Evolutionary conservation across 2,888 invertebrate genomes (phyloP).

Genomic region (Pachydiplax longipennis): DNA sequence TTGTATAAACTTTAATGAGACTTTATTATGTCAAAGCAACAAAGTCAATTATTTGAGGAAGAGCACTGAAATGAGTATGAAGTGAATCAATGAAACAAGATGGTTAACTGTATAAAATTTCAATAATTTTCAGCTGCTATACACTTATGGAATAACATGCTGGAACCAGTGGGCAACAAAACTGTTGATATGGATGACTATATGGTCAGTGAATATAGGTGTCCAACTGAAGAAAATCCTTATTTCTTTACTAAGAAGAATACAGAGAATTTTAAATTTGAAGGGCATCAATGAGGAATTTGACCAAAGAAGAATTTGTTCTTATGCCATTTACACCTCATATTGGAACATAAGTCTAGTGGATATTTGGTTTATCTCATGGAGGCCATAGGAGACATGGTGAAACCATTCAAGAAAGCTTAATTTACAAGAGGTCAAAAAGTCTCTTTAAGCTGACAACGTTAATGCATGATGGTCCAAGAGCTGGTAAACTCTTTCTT

Average conservation of each 20-base stretch:
- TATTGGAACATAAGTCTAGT: no score
- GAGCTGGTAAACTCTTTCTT: no score
- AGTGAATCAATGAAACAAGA: not conserved
- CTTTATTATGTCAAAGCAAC: no score
- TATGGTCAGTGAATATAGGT: conserved; percentile 58
- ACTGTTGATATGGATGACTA: conserved; percentile 54
- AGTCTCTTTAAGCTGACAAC: no score
- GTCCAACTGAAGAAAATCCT: conserved; percentile 62
- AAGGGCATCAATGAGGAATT: not conserved
- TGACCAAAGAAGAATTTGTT: no score
- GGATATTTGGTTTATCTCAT: no score
- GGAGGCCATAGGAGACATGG: no score
- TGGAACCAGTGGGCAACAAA: conserved; percentile 66
- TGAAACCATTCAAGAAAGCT: no score
- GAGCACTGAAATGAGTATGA: not conserved
- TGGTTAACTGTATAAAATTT: not conserved
- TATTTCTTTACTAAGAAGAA: conserved; percentile 57
- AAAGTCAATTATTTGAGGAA: no score
- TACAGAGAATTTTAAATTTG: not conserved
- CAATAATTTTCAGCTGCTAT: conserved; percentile 62
- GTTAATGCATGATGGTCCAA: no score
- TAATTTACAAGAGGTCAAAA: no score
- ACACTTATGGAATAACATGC: conserved; percentile 68
- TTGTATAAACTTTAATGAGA: not conserved
- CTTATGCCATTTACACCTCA: no score